Conservation (phyloP, 2,113 vertebrate species). For the Dromas ardeola region DNA sequence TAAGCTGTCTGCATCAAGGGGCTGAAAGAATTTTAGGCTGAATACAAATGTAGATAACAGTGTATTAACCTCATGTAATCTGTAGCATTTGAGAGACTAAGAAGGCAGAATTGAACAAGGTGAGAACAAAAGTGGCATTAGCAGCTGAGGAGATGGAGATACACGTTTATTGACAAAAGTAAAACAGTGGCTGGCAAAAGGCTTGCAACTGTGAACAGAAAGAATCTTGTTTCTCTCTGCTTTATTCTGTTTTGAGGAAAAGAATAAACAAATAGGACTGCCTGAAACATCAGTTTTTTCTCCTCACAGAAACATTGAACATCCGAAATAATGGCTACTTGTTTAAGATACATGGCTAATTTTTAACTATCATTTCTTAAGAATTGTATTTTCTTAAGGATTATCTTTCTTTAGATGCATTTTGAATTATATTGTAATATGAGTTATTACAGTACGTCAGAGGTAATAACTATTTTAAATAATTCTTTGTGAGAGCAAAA, state of each 20-base stretch:
- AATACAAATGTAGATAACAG: not conserved
- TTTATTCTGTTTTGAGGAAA: not conserved
- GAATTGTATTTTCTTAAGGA: not conserved
- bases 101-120: not conserved
- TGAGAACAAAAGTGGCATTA: not conserved
- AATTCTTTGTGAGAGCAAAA: not conserved
- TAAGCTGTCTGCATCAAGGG: not conserved
- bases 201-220: not conserved
- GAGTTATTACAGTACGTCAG: not conserved
- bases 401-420: not conserved
- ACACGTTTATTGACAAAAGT: not conserved
- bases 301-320: not conserved
- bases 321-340: not conserved
- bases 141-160: not conserved
- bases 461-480: not conserved
- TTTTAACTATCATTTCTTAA: not conserved
- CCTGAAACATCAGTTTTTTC: not conserved
- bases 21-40: not conserved
- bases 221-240: not conserved
- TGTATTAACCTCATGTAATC: not conserved
- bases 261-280: not conserved
- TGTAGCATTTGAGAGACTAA: not conserved
- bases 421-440: not conserved
- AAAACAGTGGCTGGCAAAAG: not conserved
- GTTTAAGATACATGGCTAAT: not conserved